Evolutionary conservation across 2,888 invertebrate genomes (phyloP), one percentile per base, ranked within the genome.

Genomic region (Ectemnius lituratus): DNA sequence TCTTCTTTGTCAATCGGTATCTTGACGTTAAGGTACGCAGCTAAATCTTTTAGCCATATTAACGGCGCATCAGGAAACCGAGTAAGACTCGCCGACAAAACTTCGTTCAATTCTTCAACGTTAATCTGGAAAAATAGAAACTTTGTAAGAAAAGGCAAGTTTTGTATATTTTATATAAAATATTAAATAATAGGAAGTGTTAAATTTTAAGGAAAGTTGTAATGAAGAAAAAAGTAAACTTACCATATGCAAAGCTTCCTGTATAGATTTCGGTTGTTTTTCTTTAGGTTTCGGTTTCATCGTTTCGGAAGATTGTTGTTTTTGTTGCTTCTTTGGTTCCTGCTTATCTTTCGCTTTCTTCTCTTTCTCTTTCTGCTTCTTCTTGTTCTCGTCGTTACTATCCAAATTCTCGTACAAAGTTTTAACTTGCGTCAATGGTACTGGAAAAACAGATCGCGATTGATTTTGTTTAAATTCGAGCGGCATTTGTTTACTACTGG

Each of bases 11-110:
- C 94, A 20, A 94, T 91, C 64, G 92, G 92, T 66, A 93, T 92
- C 84, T 94, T 94, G 0, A 92, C 91, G 86, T 95, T 95, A 57
- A 95, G 90, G 89, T 92, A 94, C 49, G 92, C 92, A 6, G 94
- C 93, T 62, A 96, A 92, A 86, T 95, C 95, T 87, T 95, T 95
- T 28, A 96, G 87, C 95, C 96, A 94, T 27, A 94, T 91, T 49
- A 94, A 89, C 6, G 95, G 95, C n/a, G 94, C 94, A 52, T 94
- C 94, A 0, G 95, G 94, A 89, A 94, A 96, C 72, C 93, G 92
- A 2, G 92, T 85, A 88, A 94, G 94, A 63, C 94, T 93, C 20
- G 93, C 92, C 71, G 94, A 92, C 82, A 93, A 88, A 59, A 93
- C 86, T 62, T 90, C 90, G 65, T 90, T 90, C 64, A 94, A 86